These are phyloP conservation scores for Tretioscincus oriximinensis DNA, from an alignment of 2,113 vertebrate genomes.

Conservation along the genomic window DNA sequence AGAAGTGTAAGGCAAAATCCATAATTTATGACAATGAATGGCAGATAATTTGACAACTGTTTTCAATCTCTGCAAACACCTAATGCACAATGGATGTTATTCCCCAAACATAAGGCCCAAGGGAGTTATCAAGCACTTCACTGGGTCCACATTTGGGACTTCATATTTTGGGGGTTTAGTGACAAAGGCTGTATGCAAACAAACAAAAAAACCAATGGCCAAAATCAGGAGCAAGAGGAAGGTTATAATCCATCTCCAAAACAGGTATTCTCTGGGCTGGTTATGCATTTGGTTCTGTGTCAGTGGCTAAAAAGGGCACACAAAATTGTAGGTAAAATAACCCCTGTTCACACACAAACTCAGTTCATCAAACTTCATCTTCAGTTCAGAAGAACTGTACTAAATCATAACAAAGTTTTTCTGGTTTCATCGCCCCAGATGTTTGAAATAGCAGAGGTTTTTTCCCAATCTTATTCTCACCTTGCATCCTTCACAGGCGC, in stretches of 20 bases:
- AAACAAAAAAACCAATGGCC: too few species aligned
- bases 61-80: background rate
- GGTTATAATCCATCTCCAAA: background rate
- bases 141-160: background rate
- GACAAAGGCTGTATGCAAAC: background rate
- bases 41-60: background rate
- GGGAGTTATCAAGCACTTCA: background rate
- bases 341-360: too few species aligned
- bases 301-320: background rate
- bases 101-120: background rate
- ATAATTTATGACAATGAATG: background rate
- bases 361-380: too few species aligned
- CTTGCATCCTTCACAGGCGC: constrained; percentile 98
- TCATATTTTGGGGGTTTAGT: background rate
- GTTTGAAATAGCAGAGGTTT: background rate
- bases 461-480: constrained; percentile 71
- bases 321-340: background rate
- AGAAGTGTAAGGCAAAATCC: background rate
- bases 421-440: too few species aligned
- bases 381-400: too few species aligned
- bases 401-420: too few species aligned
- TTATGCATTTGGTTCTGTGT: background rate
- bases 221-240: background rate
- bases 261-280: background rate
- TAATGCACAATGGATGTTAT: background rate